Percentiles rank a stretch among this genome's conserved stretches.
Evolutionary conservation across 2,888 invertebrate species (phyloP).

Genomic region (Hipparchia semele): DNA sequence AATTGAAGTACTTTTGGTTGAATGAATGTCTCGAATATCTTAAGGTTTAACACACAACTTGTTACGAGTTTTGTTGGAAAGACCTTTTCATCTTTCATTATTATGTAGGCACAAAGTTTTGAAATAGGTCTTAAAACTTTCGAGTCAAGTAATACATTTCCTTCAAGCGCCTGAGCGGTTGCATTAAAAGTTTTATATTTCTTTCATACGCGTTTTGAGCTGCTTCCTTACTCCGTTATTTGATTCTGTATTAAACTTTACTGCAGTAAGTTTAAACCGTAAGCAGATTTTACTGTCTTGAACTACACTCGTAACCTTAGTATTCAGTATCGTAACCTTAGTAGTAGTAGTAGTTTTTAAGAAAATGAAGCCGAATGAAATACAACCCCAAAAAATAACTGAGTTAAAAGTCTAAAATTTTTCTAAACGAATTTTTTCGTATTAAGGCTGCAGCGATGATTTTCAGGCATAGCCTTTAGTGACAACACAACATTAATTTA

Average conservation of each 20-base stretch:
- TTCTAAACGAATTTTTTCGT: too few species aligned
- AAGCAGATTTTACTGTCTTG: neutral
- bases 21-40: slow-evolving; percentile 13
- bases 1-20: neutral
- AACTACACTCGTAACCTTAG: too few species aligned
- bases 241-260: slow-evolving; percentile 8
- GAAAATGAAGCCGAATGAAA: too few species aligned
- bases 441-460: too few species aligned
- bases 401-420: too few species aligned
- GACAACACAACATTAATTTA: too few species aligned
- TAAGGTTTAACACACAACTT: slow-evolving; percentile 14
- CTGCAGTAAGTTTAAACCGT: neutral
- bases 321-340: too few species aligned
- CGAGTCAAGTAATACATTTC: slow-evolving; percentile 20
- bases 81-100: slow-evolving; percentile 29
- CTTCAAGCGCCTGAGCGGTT: slow-evolving; percentile 22
- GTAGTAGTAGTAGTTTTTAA: too few species aligned
- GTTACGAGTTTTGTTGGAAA: slow-evolving; percentile 27
- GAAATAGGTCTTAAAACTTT: slow-evolving; percentile 36
- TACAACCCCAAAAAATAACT: too few species aligned
- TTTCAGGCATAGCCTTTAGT: too few species aligned
- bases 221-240: slow-evolving; percentile 18
- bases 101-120: slow-evolving; percentile 32
- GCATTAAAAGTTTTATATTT: slow-evolving; percentile 22
- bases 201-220: slow-evolving; percentile 15